These are phyloP conservation scores for Neodontobutis hainanensis DNA, from an alignment of 2,113 vertebrate genomes.

Conservation along the genomic window DNA sequence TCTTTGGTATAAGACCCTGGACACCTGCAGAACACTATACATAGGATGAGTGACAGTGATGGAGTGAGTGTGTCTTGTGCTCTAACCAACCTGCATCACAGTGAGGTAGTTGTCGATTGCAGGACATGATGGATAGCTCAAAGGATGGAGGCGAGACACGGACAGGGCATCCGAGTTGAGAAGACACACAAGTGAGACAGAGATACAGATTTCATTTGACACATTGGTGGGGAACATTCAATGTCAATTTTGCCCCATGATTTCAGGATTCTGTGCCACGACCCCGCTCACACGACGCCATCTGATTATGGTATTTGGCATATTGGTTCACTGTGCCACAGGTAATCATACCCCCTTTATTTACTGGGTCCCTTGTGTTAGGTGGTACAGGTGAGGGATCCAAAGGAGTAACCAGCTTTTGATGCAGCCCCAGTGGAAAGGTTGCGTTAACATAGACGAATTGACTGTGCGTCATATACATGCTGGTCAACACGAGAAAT, in stretches of 20 bases:
- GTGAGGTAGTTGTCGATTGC: slow-evolving; percentile 10
- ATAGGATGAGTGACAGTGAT: slow-evolving; percentile 40
- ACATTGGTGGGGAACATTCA: slow-evolving; percentile 9
- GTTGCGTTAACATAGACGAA: no score
- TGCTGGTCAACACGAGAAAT: no score
- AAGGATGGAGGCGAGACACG: slow-evolving; percentile 22
- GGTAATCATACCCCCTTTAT: no score
- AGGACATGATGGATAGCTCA: slow-evolving; percentile 45
- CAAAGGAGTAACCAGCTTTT: no score
- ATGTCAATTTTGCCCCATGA: background rate
- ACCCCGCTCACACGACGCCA: background rate
- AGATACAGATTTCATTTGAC: slow-evolving; percentile 35
- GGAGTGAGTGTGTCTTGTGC: slow-evolving; percentile 23
- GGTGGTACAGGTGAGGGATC: no score
- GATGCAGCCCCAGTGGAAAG: no score
- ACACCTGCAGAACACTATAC: background rate
- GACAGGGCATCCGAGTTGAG: slow-evolving; percentile 38
- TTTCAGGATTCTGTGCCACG: background rate
- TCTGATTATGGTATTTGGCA: no score
- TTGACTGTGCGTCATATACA: no score
- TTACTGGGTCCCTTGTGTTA: no score
- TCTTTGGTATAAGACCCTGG: background rate
- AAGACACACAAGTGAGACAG: slow-evolving; percentile 24
- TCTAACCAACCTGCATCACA: slow-evolving; percentile 31
- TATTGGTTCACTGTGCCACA: no score